Evolutionary conservation across 2,888 invertebrate genomes (phyloP).

Genomic region (Spilosoma lubricipeda): DNA sequence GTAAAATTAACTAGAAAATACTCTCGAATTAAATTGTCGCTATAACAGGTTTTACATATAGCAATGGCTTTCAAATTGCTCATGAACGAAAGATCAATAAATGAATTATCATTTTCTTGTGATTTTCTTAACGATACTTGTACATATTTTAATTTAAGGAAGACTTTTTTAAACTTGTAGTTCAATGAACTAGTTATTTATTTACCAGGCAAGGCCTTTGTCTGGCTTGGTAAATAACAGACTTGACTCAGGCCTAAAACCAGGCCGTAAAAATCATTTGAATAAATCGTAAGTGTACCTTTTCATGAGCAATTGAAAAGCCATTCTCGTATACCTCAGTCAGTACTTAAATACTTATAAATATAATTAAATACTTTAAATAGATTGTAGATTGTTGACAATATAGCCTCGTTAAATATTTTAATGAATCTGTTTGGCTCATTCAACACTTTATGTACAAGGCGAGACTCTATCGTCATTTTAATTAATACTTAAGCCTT

Average conservation of each 20-base stretch:
- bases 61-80: slow-evolving; percentile 25
- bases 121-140: not conserved
- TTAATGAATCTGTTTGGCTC: slow-evolving; percentile 11
- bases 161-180: not conserved
- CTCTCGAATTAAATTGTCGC: slow-evolving; percentile 35
- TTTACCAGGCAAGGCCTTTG: not conserved
- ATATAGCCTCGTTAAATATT: slow-evolving; percentile 41
- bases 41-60: slow-evolving; percentile 12
- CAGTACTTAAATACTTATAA: slow-evolving; percentile 39
- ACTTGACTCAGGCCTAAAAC: not conserved
- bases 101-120: not conserved
- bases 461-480: slow-evolving; percentile 9
- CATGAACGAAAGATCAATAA: not conserved
- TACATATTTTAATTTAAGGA: not conserved
- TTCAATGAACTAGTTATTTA: not conserved
- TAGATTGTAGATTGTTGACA: slow-evolving; percentile 46
- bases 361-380: slow-evolving; percentile 48
- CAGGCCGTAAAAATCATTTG: not conserved
- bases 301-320: slow-evolving; percentile 25
- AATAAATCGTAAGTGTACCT: not conserved
- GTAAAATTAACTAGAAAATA: slow-evolving; percentile 42
- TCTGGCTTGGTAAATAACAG: not conserved
- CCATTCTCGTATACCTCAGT: slow-evolving; percentile 37
- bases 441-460: slow-evolving; percentile 12
- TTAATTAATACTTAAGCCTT: not conserved